phyloP scores from a whole-genome alignment of 2,888 invertebrate genomes.

The Leucoma salicis region DNA sequence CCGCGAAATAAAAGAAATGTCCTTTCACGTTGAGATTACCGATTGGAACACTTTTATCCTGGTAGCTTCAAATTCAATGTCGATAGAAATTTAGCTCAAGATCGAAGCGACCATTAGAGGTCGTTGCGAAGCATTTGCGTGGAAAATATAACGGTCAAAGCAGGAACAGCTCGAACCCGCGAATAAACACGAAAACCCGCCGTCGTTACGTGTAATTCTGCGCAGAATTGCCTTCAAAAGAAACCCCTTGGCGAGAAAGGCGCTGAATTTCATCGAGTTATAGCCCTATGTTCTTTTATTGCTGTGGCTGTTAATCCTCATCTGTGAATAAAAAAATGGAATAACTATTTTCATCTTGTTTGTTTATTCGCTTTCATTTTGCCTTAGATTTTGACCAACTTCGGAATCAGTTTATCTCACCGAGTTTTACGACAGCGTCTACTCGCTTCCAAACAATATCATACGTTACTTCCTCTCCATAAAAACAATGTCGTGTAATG shows the following conservation, averaged over 20 bases:
- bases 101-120: slow-evolving; percentile 33
- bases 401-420: slow-evolving; percentile 25
- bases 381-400: slow-evolving; percentile 27
- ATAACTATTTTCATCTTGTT: slow-evolving; percentile 9
- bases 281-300: slow-evolving; percentile 13
- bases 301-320: slow-evolving; percentile 28
- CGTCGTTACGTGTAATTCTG: slow-evolving; percentile 27
- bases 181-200: slow-evolving; percentile 31
- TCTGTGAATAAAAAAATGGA: slow-evolving; percentile 6
- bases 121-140: slow-evolving; percentile 29
- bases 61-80: slow-evolving; percentile 25
- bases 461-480: slow-evolving; percentile 39
- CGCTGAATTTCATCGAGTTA: slow-evolving; percentile 16
- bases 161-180: slow-evolving; percentile 17
- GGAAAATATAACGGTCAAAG: slow-evolving; percentile 36
- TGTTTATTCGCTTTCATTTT: slow-evolving; percentile 21
- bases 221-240: slow-evolving; percentile 28
- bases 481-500: slow-evolving; percentile 38
- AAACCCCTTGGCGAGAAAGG: slow-evolving; percentile 24
- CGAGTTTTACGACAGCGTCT: slow-evolving; percentile 33
- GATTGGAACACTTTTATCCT: slow-evolving; percentile 16
- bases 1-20: slow-evolving; percentile 16
- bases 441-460: slow-evolving; percentile 36
- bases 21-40: slow-evolving; percentile 14
- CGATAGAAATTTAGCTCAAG: slow-evolving; percentile 28